Base-by-base conservation (phyloP, 2,888 invertebrate species). In the Digitonthophagus gazella region DNA sequence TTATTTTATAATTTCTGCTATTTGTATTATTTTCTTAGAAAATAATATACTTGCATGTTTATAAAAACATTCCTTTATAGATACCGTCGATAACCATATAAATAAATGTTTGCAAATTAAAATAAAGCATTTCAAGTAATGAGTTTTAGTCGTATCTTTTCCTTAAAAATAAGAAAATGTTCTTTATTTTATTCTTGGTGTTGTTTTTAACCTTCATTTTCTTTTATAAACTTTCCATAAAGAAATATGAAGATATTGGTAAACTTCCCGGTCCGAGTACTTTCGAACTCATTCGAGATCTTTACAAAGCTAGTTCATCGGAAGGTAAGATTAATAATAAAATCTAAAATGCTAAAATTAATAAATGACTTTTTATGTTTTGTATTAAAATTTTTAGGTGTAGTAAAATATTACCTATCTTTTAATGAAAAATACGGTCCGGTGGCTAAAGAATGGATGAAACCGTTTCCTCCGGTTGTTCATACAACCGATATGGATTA, bases 211-310 rank as follows among this genome's bases (percentile, higher is more conserved):
- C n/a, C n/a, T n/a, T 44, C 6, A 44, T 44, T 44, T 44, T 2
- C 3, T 44, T 11, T 44, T 44, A 44, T 3, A 44, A 44, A 22
- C 20, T 57, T 15, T 19, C n/a, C n/a, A 19, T 57, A 1, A 67
- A 57, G 56, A 63, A 56, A 20, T 67, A 55, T 3, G 44, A 55
- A 28, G 67, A 64, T 64, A 64, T 67, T 14, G 20, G 22, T 3
- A 64, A 67, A 64, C 20, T 67, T 3, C 67, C 67, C 3, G 67
- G 67, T 3, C 67, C 67, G 11, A 19, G 18, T 1, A 18, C 56
- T 6, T 3, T 64, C 1, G 18, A 15, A 11, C 14, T 67, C 16
- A 20, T 15, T n/a, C 14, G 22, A 58, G 57, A 19, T 14, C 2
- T 66, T 5, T 15, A 28, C 15, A 16, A 16, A 2, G 18, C 8